Evolutionary conservation across 2,888 invertebrate genomes (phyloP).

Genomic region (Tetanocera ferruginea): DNA sequence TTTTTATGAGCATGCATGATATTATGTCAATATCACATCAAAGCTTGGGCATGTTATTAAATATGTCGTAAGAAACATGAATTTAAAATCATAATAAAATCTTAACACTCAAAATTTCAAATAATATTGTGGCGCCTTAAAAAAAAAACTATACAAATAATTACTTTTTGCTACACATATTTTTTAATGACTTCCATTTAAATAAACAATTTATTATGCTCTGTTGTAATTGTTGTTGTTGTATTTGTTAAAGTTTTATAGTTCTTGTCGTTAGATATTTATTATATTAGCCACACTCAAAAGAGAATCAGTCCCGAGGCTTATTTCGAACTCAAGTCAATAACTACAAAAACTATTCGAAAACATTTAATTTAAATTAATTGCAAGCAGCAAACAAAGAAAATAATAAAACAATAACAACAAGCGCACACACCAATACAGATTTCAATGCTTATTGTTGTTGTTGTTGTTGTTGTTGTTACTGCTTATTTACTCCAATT

Average conservation of each 20-base stretch:
- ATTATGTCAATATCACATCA: no score
- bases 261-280: background rate
- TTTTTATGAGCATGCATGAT: no score
- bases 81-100: no score
- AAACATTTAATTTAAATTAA: conserved; percentile 30
- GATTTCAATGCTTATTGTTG: no score
- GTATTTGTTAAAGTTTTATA: background rate
- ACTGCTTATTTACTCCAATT: no score
- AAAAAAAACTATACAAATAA: no score
- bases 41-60: no score
- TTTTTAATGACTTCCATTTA: conserved; percentile 37
- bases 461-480: conserved; percentile 21
- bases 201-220: conserved; percentile 25
- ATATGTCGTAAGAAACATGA: no score
- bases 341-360: conserved; percentile 33
- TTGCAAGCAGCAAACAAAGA: background rate
- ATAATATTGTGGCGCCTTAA: no score
- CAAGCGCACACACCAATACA: background rate
- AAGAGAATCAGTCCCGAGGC: background rate
- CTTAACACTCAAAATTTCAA: no score
- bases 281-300: background rate
- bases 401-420: conserved; percentile 7
- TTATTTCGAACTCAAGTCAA: conserved; percentile 27
- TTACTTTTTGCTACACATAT: background rate
- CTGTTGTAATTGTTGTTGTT: background rate